These are phyloP conservation scores for Drosophila macrospina DNA, from an alignment of 2,888 invertebrate species.

Conservation along the genomic window DNA sequence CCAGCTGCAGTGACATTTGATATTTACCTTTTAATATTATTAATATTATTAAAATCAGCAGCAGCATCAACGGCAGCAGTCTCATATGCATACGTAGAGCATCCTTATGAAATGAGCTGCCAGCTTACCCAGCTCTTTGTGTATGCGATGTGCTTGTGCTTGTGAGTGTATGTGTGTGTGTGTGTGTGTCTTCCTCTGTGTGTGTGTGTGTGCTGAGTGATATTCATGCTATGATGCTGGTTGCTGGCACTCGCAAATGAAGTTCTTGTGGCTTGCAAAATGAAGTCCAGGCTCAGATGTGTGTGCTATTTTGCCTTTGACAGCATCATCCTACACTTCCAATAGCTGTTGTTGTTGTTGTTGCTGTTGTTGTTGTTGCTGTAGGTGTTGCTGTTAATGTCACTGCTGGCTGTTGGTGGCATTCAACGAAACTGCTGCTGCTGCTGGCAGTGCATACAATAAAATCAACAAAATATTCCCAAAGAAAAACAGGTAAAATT, in stretches of 20 bases:
- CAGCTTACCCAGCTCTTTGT: constrained; percentile 41
- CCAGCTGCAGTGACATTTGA: constrained; percentile 70
- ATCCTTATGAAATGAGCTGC: constrained; percentile 45
- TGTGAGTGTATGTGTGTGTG: background rate
- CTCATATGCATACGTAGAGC: constrained; percentile 20
- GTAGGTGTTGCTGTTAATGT: constrained; percentile 23
- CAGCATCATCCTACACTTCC: constrained; percentile 32
- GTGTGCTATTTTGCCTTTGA: constrained; percentile 64
- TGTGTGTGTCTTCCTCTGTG: constrained; percentile 12
- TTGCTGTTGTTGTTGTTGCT: constrained; percentile 26
- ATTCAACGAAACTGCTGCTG: constrained; percentile 23
- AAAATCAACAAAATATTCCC: constrained; percentile 41
- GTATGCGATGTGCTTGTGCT: background rate
- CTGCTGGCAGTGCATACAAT: constrained; percentile 20
- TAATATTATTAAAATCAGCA: constrained; percentile 74
- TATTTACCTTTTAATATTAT: constrained; percentile 77
- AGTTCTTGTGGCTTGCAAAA: constrained; percentile 72
- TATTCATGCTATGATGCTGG: constrained; percentile 46
- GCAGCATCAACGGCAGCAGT: constrained; percentile 11
- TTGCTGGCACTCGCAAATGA: constrained; percentile 65
- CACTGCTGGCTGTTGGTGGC: constrained; percentile 19
- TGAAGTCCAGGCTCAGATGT: constrained; percentile 61
- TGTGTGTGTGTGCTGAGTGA: constrained; percentile 33
- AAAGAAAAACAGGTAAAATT: constrained; percentile 26
- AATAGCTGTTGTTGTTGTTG: constrained; percentile 10